These are phyloP conservation scores for Ectropis grisescens DNA, from an alignment of 1,140 invertebrate genomes.

Conservation along the genomic window DNA sequence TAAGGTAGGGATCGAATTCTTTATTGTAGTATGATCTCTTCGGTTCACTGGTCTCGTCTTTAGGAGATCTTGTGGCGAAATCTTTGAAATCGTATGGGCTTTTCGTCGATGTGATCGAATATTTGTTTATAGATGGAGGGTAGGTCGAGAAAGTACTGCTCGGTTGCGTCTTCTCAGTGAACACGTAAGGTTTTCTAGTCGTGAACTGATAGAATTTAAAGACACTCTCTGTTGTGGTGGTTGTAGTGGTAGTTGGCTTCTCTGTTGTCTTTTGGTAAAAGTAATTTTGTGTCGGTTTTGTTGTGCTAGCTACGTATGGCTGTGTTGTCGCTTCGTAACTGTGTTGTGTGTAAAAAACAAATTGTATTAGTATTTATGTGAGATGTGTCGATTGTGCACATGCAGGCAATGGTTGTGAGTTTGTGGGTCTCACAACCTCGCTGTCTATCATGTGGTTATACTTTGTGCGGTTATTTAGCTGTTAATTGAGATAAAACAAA, in stretches of 20 bases:
- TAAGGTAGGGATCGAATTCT: slow-evolving; percentile 47
- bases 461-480: too few species aligned
- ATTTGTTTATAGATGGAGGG: slow-evolving; percentile 47
- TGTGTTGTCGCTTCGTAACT: slow-evolving; percentile 58
- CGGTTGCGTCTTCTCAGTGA: slow-evolving; percentile 29
- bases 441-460: too few species aligned
- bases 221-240: slow-evolving; percentile 26
- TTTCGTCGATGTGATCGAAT: slow-evolving; percentile 60
- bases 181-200: slow-evolving; percentile 33
- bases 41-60: slow-evolving; percentile 16
- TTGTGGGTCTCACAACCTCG: too few species aligned
- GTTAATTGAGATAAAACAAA: too few species aligned
- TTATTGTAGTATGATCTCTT: slow-evolving; percentile 54
- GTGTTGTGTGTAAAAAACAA: slow-evolving; percentile 41
- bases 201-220: slow-evolving; percentile 33
- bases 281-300: slow-evolving; percentile 26
- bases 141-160: slow-evolving; percentile 22
- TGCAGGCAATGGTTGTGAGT: too few species aligned
- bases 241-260: slow-evolving; percentile 21
- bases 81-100: slow-evolving; percentile 71
- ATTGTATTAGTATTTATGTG: slow-evolving; percentile 28
- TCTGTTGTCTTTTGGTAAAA: slow-evolving; percentile 23
- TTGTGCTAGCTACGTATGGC: slow-evolving; percentile 46
- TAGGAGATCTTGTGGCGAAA: slow-evolving; percentile 40
- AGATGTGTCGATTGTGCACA: slow-evolving; percentile 22